Percentiles rank a stretch among this genome's conserved stretches.
These are phyloP conservation scores for Folsomia candida DNA, from an alignment of 2,888 invertebrate genomes.

Conservation along the genomic window DNA sequence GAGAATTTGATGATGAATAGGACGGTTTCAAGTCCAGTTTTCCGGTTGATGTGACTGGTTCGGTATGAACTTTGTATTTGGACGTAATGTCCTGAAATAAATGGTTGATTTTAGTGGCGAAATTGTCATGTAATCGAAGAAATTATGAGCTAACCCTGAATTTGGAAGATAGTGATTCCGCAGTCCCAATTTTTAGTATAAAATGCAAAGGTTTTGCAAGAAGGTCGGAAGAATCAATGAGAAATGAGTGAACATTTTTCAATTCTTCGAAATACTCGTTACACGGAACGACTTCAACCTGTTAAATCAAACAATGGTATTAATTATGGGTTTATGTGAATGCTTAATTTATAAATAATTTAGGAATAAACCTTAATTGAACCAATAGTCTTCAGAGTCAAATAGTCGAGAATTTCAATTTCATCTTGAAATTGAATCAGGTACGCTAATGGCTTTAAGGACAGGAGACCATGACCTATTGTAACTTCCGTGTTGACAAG, in stretches of 20 bases:
- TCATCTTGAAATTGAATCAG: constrained; percentile 19
- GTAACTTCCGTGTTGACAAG: constrained; percentile 19
- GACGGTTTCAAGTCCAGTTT: constrained; percentile 22
- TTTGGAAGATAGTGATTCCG: constrained; percentile 12
- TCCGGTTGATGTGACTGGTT: constrained; percentile 7
- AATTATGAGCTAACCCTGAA: constrained; percentile 27
- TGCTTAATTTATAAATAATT: not conserved
- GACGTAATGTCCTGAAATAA: constrained; percentile 29
- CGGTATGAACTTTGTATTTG: constrained; percentile 29
- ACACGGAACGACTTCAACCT: constrained; percentile 18
- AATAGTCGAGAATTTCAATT: constrained; percentile 22
- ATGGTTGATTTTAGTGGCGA: not conserved
- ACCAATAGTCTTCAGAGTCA: constrained; percentile 23
- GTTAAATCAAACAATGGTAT: not conserved
- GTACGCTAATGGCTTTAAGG: constrained; percentile 32
- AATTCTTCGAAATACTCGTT: constrained; percentile 22
- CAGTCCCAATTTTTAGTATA: constrained; percentile 16
- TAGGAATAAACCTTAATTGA: constrained; percentile 13
- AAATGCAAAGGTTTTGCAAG: constrained; percentile 21
- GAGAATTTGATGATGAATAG: constrained; percentile 4
- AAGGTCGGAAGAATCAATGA: constrained; percentile 27
- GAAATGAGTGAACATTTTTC: constrained; percentile 21
- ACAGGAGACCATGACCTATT: constrained; percentile 25
- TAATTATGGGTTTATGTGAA: not conserved
- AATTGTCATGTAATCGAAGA: not conserved